Evolutionary conservation across 2,888 invertebrate genomes (phyloP).

Genomic region (Ennomos fuscantarius): DNA sequence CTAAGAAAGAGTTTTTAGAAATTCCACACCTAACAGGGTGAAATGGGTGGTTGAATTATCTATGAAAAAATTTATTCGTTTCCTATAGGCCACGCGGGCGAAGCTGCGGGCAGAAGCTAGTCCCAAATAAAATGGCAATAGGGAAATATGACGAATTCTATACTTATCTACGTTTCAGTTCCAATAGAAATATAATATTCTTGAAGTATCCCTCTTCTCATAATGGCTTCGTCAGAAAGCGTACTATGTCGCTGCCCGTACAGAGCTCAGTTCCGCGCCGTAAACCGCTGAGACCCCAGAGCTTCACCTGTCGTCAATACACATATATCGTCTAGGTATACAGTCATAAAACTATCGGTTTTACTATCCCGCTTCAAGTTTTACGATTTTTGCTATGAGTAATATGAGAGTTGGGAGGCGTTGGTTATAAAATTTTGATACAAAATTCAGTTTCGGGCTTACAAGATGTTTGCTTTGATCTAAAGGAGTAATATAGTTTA

Average conservation of each 20-base stretch:
- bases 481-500: no score
- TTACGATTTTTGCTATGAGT: constrained; percentile 54
- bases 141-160: no score
- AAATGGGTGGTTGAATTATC: no score
- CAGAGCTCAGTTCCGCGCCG: constrained; percentile 46
- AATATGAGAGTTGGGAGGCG: constrained; percentile 15
- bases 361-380: constrained; percentile 66
- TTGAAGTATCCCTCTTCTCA: not conserved
- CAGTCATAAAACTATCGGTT: constrained; percentile 68
- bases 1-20: no score
- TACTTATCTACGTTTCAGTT: no score
- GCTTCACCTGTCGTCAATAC: constrained; percentile 69
- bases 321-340: constrained; percentile 38
- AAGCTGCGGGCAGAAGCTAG: no score
- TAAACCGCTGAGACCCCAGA: constrained; percentile 46
- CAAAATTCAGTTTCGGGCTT: constrained; percentile 22
- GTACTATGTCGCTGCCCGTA: constrained; percentile 1
- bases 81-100: no score
- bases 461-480: constrained; percentile 1
- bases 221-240: not conserved
- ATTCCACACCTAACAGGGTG: no score
- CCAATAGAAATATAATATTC: no score
- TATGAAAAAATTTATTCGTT: no score
- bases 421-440: constrained; percentile 16
- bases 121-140: no score